A percentile compares a stretch with the other conserved stretches of the same genome.
These are phyloP conservation scores for Agelastica alni DNA, from an alignment of 2,888 invertebrate species.

Conservation along the genomic window DNA sequence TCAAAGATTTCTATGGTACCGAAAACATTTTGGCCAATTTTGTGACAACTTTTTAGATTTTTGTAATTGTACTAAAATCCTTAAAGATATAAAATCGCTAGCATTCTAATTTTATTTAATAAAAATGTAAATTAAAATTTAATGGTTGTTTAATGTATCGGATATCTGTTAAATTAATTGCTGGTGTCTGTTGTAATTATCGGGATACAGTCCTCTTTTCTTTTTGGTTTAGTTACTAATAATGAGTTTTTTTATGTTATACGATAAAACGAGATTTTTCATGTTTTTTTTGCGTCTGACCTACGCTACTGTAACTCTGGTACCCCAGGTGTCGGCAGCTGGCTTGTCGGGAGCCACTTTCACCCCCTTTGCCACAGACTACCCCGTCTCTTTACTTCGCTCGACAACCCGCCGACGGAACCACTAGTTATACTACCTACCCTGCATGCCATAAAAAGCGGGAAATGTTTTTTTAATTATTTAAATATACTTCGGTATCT, in stretches of 20 bases:
- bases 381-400: conserved; percentile 30
- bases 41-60: too few species aligned
- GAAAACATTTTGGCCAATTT: too few species aligned
- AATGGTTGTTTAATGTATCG: too few species aligned
- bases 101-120: too few species aligned
- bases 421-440: conserved; percentile 33
- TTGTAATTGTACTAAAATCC: too few species aligned
- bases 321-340: conserved; percentile 45
- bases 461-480: conserved; percentile 29
- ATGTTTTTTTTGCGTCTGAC: conserved; percentile 1
- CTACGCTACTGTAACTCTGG: conserved; percentile 33
- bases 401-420: conserved; percentile 2
- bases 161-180: too few species aligned
- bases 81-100: too few species aligned
- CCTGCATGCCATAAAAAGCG: conserved; percentile 34
- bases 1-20: too few species aligned
- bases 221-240: neutral
- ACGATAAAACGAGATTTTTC: neutral
- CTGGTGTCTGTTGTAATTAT: too few species aligned
- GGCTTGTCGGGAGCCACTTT: conserved; percentile 40
- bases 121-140: too few species aligned
- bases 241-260: neutral
- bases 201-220: too few species aligned
- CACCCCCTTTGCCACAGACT: conserved; percentile 38
- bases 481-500: conserved; percentile 18